These are phyloP conservation scores for Grantiella picta DNA, from an alignment of 2,113 vertebrate genomes.

Conservation along the genomic window DNA sequence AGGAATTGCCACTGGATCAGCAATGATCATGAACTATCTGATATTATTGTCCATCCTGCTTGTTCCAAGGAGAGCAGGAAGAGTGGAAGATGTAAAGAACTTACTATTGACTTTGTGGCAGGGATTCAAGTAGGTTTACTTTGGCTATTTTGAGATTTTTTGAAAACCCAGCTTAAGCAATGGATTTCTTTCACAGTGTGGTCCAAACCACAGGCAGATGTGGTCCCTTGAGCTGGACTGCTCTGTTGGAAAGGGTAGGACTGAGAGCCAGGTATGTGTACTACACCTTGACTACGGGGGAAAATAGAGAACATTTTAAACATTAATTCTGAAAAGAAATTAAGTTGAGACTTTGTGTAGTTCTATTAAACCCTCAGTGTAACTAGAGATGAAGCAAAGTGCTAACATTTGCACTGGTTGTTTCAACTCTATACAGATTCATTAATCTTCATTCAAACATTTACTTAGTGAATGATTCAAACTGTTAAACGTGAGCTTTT, in stretches of 20 bases:
- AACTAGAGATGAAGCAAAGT: not conserved
- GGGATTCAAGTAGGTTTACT: not conserved
- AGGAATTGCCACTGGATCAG: not conserved
- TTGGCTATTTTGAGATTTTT: not conserved
- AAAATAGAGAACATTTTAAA: not conserved
- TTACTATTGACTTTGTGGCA: not conserved
- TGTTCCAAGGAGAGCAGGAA: not conserved
- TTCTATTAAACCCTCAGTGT: not conserved
- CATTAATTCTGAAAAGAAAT: not conserved
- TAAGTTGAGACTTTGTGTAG: not conserved
- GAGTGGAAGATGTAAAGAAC: not conserved
- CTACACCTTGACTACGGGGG: not conserved
- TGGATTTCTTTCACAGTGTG: not conserved
- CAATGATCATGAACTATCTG: not conserved
- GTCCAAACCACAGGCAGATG: not conserved
- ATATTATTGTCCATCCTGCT: not conserved
- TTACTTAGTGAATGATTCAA: not conserved
- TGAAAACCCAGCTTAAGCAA: not conserved
- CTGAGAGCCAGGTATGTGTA: not conserved
- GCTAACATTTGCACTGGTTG: not conserved
- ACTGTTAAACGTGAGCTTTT: not conserved
- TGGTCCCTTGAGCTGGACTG: not conserved
- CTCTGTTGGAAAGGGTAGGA: not conserved
- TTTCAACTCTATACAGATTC: not conserved
- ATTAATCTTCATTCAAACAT: conserved; percentile 23